Percentiles rank a stretch among this genome's conserved stretches.
phyloP scores from a whole-genome alignment of 2,888 invertebrate species.

The Mythimna loreyi region DNA sequence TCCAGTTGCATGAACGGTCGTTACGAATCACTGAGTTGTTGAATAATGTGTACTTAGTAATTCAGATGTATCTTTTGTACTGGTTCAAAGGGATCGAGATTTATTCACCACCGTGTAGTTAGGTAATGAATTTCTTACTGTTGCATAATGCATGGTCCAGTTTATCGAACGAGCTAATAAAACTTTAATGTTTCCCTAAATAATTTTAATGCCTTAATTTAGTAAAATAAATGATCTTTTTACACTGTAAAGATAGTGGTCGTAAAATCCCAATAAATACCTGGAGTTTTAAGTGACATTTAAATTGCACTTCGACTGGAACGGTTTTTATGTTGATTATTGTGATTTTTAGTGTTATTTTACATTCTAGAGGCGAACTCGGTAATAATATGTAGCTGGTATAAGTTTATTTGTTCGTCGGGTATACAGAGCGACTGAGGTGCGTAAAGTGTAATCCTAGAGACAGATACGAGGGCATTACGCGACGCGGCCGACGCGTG shows the following conservation, averaged over 20 bases:
- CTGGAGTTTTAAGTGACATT: slow-evolving; percentile 35
- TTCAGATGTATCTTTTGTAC: slow-evolving; percentile 31
- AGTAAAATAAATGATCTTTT: slow-evolving; percentile 18
- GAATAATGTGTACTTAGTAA: slow-evolving; percentile 47
- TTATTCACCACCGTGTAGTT: slow-evolving; percentile 20
- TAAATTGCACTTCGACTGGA: slow-evolving; percentile 37
- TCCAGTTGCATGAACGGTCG: slow-evolving; percentile 52
- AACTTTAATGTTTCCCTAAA: slow-evolving; percentile 37
- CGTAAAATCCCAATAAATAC: slow-evolving; percentile 41
- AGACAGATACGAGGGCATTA: slow-evolving; percentile 73
- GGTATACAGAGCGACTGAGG: slow-evolving; percentile 46
- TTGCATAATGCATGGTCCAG: slow-evolving; percentile 19
- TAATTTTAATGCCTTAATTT: slow-evolving; percentile 42
- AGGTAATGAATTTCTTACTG: slow-evolving; percentile 19
- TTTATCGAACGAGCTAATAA: slow-evolving; percentile 18
- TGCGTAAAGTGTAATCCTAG: slow-evolving; percentile 74
- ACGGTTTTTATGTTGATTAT: slow-evolving; percentile 49
- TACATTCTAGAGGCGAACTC: slow-evolving; percentile 60
- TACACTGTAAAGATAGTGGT: slow-evolving; percentile 30
- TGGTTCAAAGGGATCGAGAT: slow-evolving; percentile 28
- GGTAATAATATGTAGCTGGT: slow-evolving; percentile 48
- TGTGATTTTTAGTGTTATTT: slow-evolving; percentile 56
- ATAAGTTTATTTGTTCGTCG: slow-evolving; percentile 65
- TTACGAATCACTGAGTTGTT: slow-evolving; percentile 54
- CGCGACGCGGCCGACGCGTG: slow-evolving; percentile 2